phyloP scores from a whole-genome alignment of 2,113 vertebrate species.

The Sula dactylatra region DNA sequence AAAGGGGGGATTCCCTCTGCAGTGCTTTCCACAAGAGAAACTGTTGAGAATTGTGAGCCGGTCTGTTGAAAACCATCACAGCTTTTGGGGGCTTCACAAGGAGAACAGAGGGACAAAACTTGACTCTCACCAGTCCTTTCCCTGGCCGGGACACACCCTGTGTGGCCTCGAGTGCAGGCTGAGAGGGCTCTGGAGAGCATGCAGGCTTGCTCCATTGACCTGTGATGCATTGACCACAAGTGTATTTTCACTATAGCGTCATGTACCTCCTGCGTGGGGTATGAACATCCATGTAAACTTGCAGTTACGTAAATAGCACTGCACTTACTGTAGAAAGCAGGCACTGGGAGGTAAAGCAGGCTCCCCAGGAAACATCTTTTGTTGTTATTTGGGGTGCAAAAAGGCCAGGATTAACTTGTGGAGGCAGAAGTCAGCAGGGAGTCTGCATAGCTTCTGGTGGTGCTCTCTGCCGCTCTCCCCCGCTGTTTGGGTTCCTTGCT shows the following conservation, averaged over 20 bases:
- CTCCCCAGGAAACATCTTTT: neutral
- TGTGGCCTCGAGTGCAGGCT: neutral
- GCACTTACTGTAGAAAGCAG: neutral
- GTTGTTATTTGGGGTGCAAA: neutral
- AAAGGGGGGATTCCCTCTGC: slow-evolving; percentile 11
- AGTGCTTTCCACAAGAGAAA: neutral
- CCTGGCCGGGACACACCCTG: fast-evolving
- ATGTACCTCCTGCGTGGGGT: fast-evolving
- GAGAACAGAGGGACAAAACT: neutral
- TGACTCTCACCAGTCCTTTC: neutral
- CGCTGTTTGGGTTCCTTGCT: neutral
- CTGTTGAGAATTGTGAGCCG: fast-evolving
- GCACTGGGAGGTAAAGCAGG: neutral
- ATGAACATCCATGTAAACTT: neutral
- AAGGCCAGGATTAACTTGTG: neutral
- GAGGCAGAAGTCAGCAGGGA: neutral
- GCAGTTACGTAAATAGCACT: neutral
- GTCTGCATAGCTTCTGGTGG: fast-evolving
- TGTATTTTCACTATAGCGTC: neutral
- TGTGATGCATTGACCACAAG: neutral
- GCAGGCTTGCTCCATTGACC: fast-evolving
- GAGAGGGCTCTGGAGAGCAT: neutral
- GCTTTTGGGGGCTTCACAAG: neutral
- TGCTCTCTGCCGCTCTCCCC: neutral
- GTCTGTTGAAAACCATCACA: neutral